phyloP scores from a whole-genome alignment of 2,113 vertebrate species.

The Eleginops maclovinus region DNA sequence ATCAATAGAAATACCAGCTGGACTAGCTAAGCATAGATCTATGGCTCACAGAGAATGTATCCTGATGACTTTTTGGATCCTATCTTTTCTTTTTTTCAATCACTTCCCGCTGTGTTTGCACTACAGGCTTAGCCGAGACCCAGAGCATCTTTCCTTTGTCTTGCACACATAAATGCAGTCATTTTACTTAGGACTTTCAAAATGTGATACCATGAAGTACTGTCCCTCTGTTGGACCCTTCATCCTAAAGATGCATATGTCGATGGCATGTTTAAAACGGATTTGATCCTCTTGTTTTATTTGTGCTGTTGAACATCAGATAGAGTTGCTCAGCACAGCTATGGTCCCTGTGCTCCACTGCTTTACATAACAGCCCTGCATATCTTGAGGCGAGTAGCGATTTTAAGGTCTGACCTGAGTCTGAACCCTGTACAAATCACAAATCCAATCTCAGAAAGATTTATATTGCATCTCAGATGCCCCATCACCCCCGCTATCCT shows the following conservation, averaged over 20 bases:
- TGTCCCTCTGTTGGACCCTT: too few species aligned
- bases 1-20: not conserved
- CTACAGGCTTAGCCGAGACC: not conserved
- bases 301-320: not conserved
- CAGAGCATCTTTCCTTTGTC: not conserved
- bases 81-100: not conserved
- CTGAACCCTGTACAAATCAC: constrained; percentile 68
- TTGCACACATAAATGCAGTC: not conserved
- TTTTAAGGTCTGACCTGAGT: constrained; percentile 61
- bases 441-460: constrained; percentile 59
- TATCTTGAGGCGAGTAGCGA: not conserved
- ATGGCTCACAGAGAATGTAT: not conserved
- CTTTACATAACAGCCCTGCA: constrained; percentile 42
- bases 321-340: not conserved
- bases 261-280: too few species aligned
- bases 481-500: constrained; percentile 17
- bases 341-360: not conserved
- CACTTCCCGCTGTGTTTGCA: not conserved
- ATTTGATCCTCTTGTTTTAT: not conserved
- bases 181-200: not conserved
- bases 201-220: not conserved
- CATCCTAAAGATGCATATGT: too few species aligned
- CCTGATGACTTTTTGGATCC: not conserved
- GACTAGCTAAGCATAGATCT: too few species aligned
- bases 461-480: constrained; percentile 26